phyloP scores from a whole-genome alignment of 2,797 vertebrate species.

The Paramormyrops hopkinsi region DNA sequence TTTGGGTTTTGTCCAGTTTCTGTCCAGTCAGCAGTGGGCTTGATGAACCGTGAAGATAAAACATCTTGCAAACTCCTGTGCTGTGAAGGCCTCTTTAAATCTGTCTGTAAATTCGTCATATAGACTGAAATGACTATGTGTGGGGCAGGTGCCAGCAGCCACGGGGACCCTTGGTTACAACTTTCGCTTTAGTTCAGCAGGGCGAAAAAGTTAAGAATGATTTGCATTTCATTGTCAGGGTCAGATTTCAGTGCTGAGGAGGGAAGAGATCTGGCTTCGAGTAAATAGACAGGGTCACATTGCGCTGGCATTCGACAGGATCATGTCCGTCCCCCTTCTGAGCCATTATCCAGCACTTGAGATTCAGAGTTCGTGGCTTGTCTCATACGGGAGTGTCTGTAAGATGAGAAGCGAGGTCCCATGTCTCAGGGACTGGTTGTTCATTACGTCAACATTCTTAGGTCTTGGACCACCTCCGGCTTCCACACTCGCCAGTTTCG shows the following conservation, averaged over 20 bases:
- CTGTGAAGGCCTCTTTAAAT: background rate
- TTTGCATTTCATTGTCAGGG: background rate
- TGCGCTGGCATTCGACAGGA: background rate
- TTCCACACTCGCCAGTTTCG: background rate
- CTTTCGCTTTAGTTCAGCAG: background rate
- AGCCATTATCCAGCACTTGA: background rate
- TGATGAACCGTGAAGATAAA: background rate
- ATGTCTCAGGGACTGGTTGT: background rate
- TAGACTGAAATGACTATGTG: background rate
- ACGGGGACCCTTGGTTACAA: no score
- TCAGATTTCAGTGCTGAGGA: background rate
- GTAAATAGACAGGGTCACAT: background rate
- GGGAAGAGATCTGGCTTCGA: background rate
- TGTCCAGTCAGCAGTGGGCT: background rate
- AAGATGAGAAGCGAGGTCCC: background rate
- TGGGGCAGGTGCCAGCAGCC: background rate
- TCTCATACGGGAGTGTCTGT: background rate
- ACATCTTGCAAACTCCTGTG: background rate
- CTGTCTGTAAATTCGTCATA: background rate
- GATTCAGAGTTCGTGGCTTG: background rate
- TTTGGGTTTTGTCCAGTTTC: background rate
- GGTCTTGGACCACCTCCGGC: background rate
- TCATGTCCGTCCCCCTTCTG: background rate
- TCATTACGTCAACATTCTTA: background rate
- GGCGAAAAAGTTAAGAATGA: background rate